These are phyloP conservation scores for Heteropelma amictum DNA, from an alignment of 2,888 invertebrate species.

Conservation along the genomic window DNA sequence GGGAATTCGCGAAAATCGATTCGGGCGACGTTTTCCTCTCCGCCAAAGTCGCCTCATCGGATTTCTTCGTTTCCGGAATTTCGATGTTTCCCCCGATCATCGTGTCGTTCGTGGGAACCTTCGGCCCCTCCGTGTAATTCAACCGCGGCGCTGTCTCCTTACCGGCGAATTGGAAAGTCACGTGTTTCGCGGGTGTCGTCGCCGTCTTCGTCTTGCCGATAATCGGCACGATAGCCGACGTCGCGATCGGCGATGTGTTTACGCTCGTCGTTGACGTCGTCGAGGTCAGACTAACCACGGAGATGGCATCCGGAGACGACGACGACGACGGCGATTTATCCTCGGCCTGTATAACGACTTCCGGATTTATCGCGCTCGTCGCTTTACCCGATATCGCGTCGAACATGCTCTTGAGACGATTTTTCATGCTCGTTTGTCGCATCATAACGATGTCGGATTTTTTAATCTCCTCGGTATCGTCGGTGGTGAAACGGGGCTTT, in stretches of 20 bases:
- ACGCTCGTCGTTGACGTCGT: constrained; percentile 71
- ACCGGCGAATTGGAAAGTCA: constrained; percentile 67
- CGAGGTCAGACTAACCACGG: constrained; percentile 66
- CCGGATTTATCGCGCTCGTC: constrained; percentile 72
- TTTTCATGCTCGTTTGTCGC: constrained; percentile 75
- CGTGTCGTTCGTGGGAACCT: not conserved
- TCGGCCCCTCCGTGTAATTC: too few species aligned
- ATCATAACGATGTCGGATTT: constrained; percentile 74
- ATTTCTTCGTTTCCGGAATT: constrained; percentile 7
- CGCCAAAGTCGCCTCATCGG: not conserved
- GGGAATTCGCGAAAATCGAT: constrained; percentile 9
- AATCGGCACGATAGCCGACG: constrained; percentile 69
- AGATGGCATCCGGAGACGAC: constrained; percentile 46
- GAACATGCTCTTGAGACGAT: constrained; percentile 75
- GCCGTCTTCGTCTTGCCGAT: constrained; percentile 59
- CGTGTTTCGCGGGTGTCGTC: constrained; percentile 63
- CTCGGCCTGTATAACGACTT: constrained; percentile 75
- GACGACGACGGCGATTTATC: constrained; percentile 59
- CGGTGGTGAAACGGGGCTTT: constrained; percentile 67
- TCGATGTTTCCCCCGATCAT: not conserved
- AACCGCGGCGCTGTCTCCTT: not conserved
- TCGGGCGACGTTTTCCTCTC: constrained; percentile 5
- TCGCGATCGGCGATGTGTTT: constrained; percentile 73
- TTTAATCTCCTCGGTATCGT: constrained; percentile 73
- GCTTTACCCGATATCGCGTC: constrained; percentile 75